These are phyloP conservation scores for Perognathus longimembris DNA, from an alignment of 2,113 vertebrate species.

Conservation along the genomic window DNA sequence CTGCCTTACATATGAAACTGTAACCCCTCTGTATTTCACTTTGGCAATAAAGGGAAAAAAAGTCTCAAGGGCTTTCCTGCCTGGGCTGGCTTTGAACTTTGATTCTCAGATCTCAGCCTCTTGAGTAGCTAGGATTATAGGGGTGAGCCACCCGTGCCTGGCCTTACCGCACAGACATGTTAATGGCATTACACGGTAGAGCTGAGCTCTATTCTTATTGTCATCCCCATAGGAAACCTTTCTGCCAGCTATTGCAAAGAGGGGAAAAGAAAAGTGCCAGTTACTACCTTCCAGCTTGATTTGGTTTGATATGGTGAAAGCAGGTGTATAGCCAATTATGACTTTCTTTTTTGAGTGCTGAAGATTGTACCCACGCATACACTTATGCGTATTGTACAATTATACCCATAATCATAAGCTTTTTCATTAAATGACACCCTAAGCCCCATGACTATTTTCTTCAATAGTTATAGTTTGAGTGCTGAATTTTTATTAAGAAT, in stretches of 20 bases:
- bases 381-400: too few species aligned
- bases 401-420: not conserved
- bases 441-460: not conserved
- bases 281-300: not conserved
- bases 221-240: not conserved
- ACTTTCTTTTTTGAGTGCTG: not conserved
- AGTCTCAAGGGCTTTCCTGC: too few species aligned
- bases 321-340: not conserved
- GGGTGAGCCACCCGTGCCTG: not conserved
- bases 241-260: not conserved
- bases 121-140: too few species aligned
- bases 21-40: too few species aligned
- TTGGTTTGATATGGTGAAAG: not conserved
- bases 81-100: too few species aligned
- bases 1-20: too few species aligned
- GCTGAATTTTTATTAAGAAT: not conserved
- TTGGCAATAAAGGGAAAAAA: too few species aligned
- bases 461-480: constrained; percentile 16
- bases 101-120: too few species aligned
- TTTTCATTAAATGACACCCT: not conserved
- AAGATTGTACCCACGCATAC: not conserved
- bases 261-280: not conserved
- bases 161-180: not conserved
- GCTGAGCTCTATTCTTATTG: not conserved
- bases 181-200: not conserved